Conservation (phyloP, 2,888 invertebrate species). For the Chouioia cunea region DNA sequence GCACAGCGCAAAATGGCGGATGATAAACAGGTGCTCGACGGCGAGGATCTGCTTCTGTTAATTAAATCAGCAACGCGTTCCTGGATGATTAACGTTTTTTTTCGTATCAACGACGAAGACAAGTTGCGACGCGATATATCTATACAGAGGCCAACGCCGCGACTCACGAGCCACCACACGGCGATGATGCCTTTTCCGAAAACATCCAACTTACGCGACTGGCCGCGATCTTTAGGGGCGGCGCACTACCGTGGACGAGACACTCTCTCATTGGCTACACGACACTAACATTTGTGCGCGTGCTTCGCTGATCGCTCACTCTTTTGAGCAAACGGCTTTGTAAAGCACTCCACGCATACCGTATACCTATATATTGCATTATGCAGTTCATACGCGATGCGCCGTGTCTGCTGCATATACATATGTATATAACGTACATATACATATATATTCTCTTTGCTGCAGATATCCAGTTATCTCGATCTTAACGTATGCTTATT, state of each 20-base stretch:
- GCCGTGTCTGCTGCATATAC: too few relatives aligned
- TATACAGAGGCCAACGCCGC: neutral
- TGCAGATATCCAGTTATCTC: too few relatives aligned
- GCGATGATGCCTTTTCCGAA: conserved; percentile 26
- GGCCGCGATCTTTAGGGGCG: conserved; percentile 28
- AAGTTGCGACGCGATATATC: neutral
- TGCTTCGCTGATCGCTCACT: too few relatives aligned
- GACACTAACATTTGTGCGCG: too few relatives aligned
- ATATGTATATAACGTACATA: too few relatives aligned
- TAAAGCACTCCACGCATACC: too few relatives aligned
- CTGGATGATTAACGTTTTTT: neutral
- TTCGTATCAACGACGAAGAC: neutral
- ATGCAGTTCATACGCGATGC: too few relatives aligned
- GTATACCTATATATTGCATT: too few relatives aligned
- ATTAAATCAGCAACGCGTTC: neutral
- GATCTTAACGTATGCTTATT: too few relatives aligned
- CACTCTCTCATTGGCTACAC: conserved; percentile 1
- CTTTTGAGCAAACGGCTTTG: too few relatives aligned
- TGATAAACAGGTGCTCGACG: conserved; percentile 53
- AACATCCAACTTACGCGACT: conserved; percentile 22
- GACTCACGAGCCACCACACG: neutral
- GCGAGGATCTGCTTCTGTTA: neutral
- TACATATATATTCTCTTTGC: too few relatives aligned
- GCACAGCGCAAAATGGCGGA: conserved; percentile 59
- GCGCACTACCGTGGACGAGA: conserved; percentile 15